Conservation (phyloP, 2,797 vertebrate genomes). For the Rachycentron canadum region DNA sequence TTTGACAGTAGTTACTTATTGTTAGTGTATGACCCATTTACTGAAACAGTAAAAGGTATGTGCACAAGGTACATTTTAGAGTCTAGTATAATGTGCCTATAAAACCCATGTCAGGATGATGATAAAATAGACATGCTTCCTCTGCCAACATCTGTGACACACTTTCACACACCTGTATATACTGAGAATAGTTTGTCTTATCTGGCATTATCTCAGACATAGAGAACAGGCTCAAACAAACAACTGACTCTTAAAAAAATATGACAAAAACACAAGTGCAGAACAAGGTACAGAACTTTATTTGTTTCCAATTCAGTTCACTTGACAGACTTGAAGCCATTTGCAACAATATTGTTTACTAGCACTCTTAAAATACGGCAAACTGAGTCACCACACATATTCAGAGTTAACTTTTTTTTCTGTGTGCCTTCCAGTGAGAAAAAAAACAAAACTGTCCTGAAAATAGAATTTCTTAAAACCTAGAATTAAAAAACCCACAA, state of each 20-base stretch:
- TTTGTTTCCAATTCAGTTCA: constrained; percentile 54
- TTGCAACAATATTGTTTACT: neutral
- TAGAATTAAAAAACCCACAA: neutral
- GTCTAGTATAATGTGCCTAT: neutral
- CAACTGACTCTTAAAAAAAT: neutral
- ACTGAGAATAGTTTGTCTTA: constrained; percentile 32
- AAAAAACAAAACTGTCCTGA: constrained; percentile 3
- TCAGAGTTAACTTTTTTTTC: constrained; percentile 1
- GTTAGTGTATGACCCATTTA: constrained; percentile 35
- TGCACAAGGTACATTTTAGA: neutral
- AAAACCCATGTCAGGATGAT: constrained; percentile 19
- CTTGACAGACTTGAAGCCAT: constrained; percentile 13
- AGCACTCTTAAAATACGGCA: constrained; percentile 4
- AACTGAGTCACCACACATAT: neutral
- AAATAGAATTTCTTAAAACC: constrained; percentile 13
- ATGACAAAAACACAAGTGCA: neutral
- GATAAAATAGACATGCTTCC: constrained; percentile 63
- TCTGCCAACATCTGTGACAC: constrained; percentile 73
- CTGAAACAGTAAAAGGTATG: neutral
- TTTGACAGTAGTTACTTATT: neutral
- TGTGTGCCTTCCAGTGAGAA: neutral
- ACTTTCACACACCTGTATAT: constrained; percentile 71
- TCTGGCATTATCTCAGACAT: constrained; percentile 52
- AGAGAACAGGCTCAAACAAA: neutral
- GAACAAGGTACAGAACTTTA: constrained; percentile 55